A percentile compares a stretch with the other conserved stretches of the same genome.
Evolutionary conservation across 2,888 invertebrate genomes (phyloP).

Genomic region (Monoplex corrugatus): DNA sequence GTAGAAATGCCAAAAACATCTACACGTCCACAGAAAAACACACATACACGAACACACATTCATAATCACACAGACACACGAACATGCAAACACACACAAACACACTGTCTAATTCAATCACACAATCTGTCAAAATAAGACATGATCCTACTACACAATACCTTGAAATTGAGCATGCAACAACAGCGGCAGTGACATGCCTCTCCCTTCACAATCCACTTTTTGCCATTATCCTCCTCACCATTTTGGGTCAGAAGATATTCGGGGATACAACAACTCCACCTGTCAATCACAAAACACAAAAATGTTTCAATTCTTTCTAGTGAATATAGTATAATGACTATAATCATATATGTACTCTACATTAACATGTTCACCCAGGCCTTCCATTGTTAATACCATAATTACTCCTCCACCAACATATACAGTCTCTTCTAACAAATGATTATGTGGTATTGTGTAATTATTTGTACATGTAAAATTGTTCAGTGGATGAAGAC

Average conservation of each 20-base stretch:
- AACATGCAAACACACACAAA: background rate
- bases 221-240: background rate
- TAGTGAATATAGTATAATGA: too few species aligned
- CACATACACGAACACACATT: background rate
- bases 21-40: background rate
- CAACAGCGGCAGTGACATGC: slow-evolving; percentile 46
- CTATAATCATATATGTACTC: too few species aligned
- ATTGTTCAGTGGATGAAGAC: too few species aligned
- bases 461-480: too few species aligned
- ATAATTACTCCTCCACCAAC: too few species aligned
- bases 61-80: background rate
- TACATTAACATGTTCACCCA: too few species aligned
- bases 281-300: background rate
- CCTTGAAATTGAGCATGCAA: slow-evolving; percentile 36
- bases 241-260: slow-evolving; percentile 22
- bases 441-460: too few species aligned
- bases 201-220: slow-evolving; percentile 40
- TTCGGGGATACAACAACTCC: slow-evolving; percentile 45
- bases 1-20: background rate
- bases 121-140: too few species aligned
- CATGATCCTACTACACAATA: background rate
- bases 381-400: too few species aligned
- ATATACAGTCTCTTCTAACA: too few species aligned
- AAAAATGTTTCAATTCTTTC: background rate
- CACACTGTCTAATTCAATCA: too few species aligned